Conservation (phyloP, 2,113 vertebrate genomes). For the Atrichornis clamosus region DNA sequence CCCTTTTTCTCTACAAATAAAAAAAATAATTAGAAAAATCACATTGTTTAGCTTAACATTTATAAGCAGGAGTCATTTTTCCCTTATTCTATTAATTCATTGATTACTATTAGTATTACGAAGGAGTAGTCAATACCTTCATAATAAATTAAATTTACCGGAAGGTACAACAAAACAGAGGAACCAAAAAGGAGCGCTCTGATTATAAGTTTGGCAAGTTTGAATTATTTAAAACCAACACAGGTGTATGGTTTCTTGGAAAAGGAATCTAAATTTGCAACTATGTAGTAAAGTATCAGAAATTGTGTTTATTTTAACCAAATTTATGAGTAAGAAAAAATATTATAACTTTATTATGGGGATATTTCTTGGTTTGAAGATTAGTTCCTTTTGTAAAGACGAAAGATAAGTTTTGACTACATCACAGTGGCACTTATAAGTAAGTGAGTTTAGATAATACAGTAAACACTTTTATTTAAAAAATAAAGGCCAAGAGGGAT, state of each 20-base stretch:
- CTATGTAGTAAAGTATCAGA: not conserved
- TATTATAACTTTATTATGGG: not conserved
- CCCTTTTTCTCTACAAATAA: not conserved
- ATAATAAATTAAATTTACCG: conserved; percentile 22
- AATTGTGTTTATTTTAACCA: not conserved
- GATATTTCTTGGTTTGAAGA: not conserved
- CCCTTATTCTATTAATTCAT: conserved; percentile 38
- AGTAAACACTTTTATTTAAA: not conserved
- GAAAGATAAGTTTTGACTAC: not conserved
- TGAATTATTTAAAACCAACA: not conserved
- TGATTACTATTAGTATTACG: conserved; percentile 2
- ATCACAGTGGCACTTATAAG: not conserved
- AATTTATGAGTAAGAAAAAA: not conserved
- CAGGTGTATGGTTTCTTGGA: not conserved
- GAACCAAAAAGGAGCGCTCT: not conserved
- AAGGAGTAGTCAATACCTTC: not conserved
- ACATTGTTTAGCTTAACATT: not conserved
- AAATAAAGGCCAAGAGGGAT: not conserved
- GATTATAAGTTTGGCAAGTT: not conserved
- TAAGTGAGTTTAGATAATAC: not conserved
- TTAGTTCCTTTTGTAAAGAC: not conserved
- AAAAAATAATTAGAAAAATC: not conserved
- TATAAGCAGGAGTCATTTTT: not conserved
- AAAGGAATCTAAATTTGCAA: not conserved
- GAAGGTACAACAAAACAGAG: conserved; percentile 15